These are phyloP conservation scores for Ia io DNA, from an alignment of 2,113 vertebrate species.

Conservation along the genomic window DNA sequence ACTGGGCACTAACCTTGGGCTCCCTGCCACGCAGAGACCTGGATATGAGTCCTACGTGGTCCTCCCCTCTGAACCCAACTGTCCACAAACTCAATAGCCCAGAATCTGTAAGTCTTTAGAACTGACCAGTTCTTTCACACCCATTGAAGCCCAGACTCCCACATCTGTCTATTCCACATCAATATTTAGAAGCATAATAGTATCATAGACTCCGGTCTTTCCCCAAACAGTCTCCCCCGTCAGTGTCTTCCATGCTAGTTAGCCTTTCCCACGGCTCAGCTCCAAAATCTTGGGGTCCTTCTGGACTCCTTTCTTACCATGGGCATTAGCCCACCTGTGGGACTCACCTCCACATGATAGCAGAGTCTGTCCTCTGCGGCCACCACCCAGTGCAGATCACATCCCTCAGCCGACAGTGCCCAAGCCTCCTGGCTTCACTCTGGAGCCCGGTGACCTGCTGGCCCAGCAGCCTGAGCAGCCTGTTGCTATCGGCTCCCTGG, in stretches of 20 bases:
- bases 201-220: background rate
- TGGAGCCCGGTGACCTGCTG: background rate
- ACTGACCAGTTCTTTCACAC: background rate
- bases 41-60: background rate
- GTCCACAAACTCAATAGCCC: background rate
- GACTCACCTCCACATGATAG: background rate
- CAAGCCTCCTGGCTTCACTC: background rate
- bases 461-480: background rate
- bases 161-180: background rate
- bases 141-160: background rate
- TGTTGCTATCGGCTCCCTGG: too few species aligned
- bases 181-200: background rate
- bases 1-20: too few species aligned
- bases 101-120: background rate
- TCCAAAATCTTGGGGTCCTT: background rate
- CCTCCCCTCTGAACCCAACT: background rate
- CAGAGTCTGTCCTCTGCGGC: background rate
- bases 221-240: rapidly evolving
- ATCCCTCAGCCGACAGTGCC: background rate
- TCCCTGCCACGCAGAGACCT: background rate
- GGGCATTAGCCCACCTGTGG: background rate
- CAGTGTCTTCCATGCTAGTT: background rate
- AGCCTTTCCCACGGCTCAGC: background rate
- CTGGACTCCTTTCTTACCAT: background rate
- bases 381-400: too few species aligned